Conservation (phyloP, 1,140 invertebrate species). For the Drosophila athabasca region DNA sequence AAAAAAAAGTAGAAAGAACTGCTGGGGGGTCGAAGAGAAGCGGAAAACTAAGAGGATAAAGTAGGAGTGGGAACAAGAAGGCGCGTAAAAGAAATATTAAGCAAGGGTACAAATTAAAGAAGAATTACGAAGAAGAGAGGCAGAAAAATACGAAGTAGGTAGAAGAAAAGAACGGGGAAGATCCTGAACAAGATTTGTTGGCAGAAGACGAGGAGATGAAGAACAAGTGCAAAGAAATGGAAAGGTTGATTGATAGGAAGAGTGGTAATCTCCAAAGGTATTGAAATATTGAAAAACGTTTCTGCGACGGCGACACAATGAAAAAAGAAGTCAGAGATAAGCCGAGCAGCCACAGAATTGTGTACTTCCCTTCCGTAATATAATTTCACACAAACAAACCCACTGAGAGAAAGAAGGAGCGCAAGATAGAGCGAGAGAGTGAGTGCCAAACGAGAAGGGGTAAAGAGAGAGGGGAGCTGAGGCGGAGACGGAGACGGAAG, state of each 20-base stretch:
- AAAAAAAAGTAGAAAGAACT: background rate
- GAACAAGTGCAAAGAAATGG: slow-evolving; percentile 6
- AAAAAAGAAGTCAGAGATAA: slow-evolving; percentile 54
- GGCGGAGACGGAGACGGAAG: slow-evolving; percentile 3
- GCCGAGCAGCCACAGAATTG: slow-evolving; percentile 53
- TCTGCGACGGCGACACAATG: slow-evolving; percentile 43
- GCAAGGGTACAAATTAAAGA: too few species aligned
- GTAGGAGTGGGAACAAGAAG: too few species aligned
- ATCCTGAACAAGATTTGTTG: too few species aligned
- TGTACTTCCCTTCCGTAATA: slow-evolving; percentile 59
- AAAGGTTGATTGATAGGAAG: too few species aligned
- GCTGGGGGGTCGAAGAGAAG: too few species aligned
- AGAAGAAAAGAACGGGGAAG: too few species aligned
- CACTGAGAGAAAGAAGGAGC: slow-evolving; percentile 6
- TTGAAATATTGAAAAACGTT: slow-evolving; percentile 75
- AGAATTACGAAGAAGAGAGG: too few species aligned
- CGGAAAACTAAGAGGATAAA: too few species aligned
- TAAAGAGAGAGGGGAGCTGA: slow-evolving; percentile 3
- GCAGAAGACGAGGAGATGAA: background rate
- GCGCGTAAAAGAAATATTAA: too few species aligned
- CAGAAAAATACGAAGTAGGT: too few species aligned
- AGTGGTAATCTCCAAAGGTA: background rate
- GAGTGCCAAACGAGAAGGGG: background rate
- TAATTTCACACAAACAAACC: slow-evolving; percentile 61
- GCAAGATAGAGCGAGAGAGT: background rate